Conservation (phyloP, 2,113 vertebrate genomes). For the Chelonoidis abingdonii region DNA sequence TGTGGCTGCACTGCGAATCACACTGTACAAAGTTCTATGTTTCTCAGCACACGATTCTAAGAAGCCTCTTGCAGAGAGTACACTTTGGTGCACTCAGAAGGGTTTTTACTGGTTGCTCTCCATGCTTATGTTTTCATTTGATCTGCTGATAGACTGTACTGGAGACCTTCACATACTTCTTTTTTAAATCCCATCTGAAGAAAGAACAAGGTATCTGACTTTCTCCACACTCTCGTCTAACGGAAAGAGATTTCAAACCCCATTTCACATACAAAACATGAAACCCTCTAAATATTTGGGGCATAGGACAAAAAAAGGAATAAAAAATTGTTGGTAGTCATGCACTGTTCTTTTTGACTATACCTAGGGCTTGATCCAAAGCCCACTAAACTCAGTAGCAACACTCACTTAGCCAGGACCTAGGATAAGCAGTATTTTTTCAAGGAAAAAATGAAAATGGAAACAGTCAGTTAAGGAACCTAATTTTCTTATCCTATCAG, state of each 20-base stretch:
- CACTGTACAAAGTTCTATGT: neutral
- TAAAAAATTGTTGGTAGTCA: neutral
- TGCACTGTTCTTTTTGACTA: neutral
- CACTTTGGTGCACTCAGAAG: accelerated
- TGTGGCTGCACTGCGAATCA: neutral
- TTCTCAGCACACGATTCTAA: neutral
- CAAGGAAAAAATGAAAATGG: neutral
- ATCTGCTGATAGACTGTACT: neutral
- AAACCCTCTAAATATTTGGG: neutral
- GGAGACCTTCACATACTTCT: neutral
- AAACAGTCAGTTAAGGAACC: neutral
- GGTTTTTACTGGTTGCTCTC: neutral
- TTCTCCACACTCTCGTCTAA: neutral
- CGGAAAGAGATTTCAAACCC: neutral
- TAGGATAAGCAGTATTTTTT: neutral
- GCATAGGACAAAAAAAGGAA: neutral
- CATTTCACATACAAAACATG: neutral
- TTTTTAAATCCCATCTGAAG: neutral
- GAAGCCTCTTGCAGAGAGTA: neutral
- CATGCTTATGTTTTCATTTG: neutral
- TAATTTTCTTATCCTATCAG: neutral
- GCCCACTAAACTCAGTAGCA: neutral
- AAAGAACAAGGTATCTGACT: neutral
- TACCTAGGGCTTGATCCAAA: neutral
- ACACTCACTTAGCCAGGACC: neutral